Conservation (phyloP, 2,888 invertebrate species). For the Caenorhabditis sp. region DNA sequence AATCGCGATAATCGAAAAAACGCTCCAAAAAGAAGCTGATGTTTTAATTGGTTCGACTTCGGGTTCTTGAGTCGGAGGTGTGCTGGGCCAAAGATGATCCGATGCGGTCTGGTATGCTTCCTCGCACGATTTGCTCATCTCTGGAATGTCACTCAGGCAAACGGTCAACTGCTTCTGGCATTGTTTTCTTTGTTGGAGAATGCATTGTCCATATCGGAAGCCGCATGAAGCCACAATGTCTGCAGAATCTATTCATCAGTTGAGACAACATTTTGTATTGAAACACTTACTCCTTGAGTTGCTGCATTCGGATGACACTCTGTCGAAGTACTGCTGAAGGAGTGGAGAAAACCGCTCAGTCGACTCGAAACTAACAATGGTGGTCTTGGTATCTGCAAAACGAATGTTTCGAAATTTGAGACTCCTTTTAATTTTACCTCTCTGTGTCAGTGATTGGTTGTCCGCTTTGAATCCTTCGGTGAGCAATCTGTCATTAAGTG, state of each 20-base stretch:
- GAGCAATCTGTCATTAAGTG: not conserved
- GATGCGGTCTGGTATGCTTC: not conserved
- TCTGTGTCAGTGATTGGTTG: constrained; percentile 23
- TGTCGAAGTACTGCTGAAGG: not conserved
- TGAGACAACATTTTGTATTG: not conserved
- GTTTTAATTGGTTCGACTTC: not conserved
- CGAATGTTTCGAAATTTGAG: too few species aligned
- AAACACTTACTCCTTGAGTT: constrained; percentile 30
- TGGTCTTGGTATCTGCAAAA: constrained; percentile 17
- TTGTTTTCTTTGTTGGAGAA: not conserved
- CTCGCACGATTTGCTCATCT: constrained; percentile 1
- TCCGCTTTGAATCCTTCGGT: constrained; percentile 3
- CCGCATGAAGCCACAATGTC: constrained; percentile 40
- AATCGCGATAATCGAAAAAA: not conserved
- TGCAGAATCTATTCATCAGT: constrained; percentile 42
- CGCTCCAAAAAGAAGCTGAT: not conserved
- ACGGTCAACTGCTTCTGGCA: not conserved
- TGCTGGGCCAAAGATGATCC: not conserved
- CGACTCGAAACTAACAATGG: constrained; percentile 7
- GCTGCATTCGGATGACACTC: constrained; percentile 9
- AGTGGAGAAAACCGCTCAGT: not conserved
- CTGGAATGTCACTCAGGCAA: constrained; percentile 10
- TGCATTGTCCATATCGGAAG: constrained; percentile 10
- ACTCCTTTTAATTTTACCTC: constrained; percentile 7
- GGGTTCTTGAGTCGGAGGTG: not conserved